Percentiles rank a stretch among this genome's conserved stretches.
These are phyloP conservation scores for Drosophila flavopinicola DNA, from an alignment of 2,888 invertebrate species.

Conservation along the genomic window DNA sequence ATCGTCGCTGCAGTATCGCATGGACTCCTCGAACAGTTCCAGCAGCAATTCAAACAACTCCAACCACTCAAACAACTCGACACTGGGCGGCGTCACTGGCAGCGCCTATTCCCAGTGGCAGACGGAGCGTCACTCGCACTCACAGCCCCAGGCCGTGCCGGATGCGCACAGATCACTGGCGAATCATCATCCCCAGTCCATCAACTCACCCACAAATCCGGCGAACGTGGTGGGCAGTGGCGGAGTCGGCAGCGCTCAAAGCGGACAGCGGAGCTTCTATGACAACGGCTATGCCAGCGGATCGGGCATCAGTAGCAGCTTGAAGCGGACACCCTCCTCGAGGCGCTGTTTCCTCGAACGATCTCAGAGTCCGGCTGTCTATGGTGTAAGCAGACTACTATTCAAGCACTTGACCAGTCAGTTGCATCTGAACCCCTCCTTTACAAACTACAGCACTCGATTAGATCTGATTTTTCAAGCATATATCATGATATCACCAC, in stretches of 20 bases:
- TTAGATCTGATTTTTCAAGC: neutral
- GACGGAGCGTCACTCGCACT: slow-evolving; percentile 76
- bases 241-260: too few species aligned
- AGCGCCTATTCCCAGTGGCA: slow-evolving; percentile 68
- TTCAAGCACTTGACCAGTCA: slow-evolving; percentile 3
- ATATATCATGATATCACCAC: too few species aligned
- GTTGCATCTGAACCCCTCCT: slow-evolving; percentile 8
- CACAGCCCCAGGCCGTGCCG: slow-evolving; percentile 84
- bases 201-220: slow-evolving; percentile 75
- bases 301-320: slow-evolving; percentile 69
- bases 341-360: slow-evolving; percentile 81
- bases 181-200: slow-evolving; percentile 76
- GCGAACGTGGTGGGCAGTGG: slow-evolving; percentile 12
- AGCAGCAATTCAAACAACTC: slow-evolving; percentile 81
- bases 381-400: slow-evolving; percentile 75
- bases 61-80: slow-evolving; percentile 64
- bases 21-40: slow-evolving; percentile 82
- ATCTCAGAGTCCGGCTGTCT: slow-evolving; percentile 82
- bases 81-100: slow-evolving; percentile 67
- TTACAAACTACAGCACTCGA: slow-evolving; percentile 12
- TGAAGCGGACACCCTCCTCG: slow-evolving; percentile 81
- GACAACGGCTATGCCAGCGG: slow-evolving; percentile 65
- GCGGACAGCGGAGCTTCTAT: slow-evolving; percentile 75
- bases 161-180: slow-evolving; percentile 76
- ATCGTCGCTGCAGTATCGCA: slow-evolving; percentile 70